Evolutionary conservation across 2,888 invertebrate species (phyloP).

Genomic region (Cerastis leucographa): DNA sequence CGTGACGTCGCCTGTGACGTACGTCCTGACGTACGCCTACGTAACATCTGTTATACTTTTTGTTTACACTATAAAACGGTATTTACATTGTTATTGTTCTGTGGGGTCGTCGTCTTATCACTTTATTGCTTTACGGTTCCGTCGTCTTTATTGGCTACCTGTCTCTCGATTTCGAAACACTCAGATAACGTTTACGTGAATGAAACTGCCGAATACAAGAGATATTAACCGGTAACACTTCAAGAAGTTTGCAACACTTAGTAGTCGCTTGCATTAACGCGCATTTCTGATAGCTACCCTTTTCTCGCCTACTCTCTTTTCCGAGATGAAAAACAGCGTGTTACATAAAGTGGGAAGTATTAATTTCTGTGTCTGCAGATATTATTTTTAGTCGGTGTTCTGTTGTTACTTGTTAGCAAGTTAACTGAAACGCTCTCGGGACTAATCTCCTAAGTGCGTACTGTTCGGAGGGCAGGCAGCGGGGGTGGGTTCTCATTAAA

Average conservation of each 20-base stretch:
- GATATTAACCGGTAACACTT: background rate
- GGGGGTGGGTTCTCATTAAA: slow-evolving; percentile 86
- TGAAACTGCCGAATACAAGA: slow-evolving; percentile 27
- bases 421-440: slow-evolving; percentile 85
- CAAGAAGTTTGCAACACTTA: background rate
- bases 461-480: slow-evolving; percentile 74
- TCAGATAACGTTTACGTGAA: slow-evolving; percentile 53
- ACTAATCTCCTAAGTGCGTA: slow-evolving; percentile 90
- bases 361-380: slow-evolving; percentile 53
- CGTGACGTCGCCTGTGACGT: slow-evolving; percentile 87
- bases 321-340: background rate
- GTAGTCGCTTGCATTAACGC: background rate
- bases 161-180: slow-evolving; percentile 61
- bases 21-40: slow-evolving; percentile 74
- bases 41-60: slow-evolving; percentile 86
- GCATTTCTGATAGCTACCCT: background rate
- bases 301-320: background rate
- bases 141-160: slow-evolving; percentile 76
- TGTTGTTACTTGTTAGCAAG: slow-evolving; percentile 74
- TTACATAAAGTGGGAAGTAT: slow-evolving; percentile 35
- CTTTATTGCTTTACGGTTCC: slow-evolving; percentile 84
- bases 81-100: slow-evolving; percentile 88
- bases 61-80: slow-evolving; percentile 89
- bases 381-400: slow-evolving; percentile 72
- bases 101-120: slow-evolving; percentile 87